Evolutionary conservation across 2,888 invertebrate species (phyloP).

Genomic region (Acronicta aceris): DNA sequence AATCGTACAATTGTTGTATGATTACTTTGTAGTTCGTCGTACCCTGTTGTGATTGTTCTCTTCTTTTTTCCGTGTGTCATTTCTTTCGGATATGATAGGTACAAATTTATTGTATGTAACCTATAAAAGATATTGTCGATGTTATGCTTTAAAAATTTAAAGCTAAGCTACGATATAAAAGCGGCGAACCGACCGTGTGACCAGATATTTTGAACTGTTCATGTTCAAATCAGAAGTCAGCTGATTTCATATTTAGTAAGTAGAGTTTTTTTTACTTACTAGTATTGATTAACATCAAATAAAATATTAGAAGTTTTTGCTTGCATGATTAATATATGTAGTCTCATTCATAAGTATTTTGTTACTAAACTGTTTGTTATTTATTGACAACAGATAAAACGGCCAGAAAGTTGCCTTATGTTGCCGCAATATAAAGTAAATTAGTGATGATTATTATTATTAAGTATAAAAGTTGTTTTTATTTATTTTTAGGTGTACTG

Average conservation of each 20-base stretch:
- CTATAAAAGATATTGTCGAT: conserved; percentile 13
- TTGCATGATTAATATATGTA: no score
- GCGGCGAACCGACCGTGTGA: conserved; percentile 1
- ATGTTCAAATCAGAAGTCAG: no score
- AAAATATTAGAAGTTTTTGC: no score
- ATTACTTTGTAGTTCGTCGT: neutral
- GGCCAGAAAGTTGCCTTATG: no score
- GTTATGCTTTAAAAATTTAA: conserved; percentile 18
- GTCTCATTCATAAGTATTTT: no score
- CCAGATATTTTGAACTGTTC: conserved; percentile 16
- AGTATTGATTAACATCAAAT: neutral
- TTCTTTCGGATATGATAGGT: conserved; percentile 45
- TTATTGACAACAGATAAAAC: no score
- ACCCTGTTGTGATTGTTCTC: neutral
- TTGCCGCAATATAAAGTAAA: no score
- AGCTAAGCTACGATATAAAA: conserved; percentile 11
- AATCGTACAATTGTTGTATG: no score
- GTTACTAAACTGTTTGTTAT: no score
- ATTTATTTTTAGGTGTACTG: conserved; percentile 21
- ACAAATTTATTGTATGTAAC: conserved; percentile 45
- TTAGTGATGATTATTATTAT: no score
- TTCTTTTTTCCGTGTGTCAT: conserved; percentile 29
- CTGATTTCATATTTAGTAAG: conserved; percentile 50
- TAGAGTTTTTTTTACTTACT: conserved; percentile 16
- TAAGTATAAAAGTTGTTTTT: neutral